Conservation (phyloP, 2,113 vertebrate genomes). For the Rousettus leschenaultii region DNA sequence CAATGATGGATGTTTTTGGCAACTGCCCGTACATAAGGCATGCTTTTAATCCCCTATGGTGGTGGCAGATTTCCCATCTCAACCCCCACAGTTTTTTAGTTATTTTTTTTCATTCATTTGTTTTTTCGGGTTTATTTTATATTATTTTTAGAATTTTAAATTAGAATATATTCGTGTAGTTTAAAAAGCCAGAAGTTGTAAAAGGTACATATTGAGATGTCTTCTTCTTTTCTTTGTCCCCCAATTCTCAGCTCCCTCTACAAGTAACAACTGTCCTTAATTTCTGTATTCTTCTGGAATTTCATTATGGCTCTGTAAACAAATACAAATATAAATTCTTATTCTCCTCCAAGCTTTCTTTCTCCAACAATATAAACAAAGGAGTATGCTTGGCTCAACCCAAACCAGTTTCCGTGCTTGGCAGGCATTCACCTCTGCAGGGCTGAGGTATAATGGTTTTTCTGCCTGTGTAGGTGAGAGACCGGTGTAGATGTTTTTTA, state of each 20-base stretch:
- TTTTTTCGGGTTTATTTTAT: not conserved
- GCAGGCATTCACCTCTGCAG: not conserved
- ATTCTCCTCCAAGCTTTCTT: not conserved
- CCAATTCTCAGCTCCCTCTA: not conserved
- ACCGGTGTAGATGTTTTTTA: not conserved
- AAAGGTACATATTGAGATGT: not conserved
- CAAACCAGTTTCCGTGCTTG: not conserved
- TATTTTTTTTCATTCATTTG: not conserved
- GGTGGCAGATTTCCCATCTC: not conserved
- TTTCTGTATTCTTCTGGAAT: not conserved
- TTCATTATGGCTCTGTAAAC: not conserved
- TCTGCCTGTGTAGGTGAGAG: not conserved
- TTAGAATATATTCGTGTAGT: not conserved
- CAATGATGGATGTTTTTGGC: not conserved
- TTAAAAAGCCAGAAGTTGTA: not conserved
- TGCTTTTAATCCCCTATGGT: not conserved
- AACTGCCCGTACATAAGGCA: not conserved
- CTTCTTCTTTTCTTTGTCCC: not conserved
- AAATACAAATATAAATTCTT: not conserved
- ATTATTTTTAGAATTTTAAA: not conserved
- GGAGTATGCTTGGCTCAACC: not conserved
- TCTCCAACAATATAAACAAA: not conserved
- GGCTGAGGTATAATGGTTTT: not conserved
- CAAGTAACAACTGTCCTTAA: not conserved
- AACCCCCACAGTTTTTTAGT: not conserved